These are phyloP conservation scores for Taurulus bubalis DNA, from an alignment of 2,113 vertebrate genomes.

Conservation along the genomic window DNA sequence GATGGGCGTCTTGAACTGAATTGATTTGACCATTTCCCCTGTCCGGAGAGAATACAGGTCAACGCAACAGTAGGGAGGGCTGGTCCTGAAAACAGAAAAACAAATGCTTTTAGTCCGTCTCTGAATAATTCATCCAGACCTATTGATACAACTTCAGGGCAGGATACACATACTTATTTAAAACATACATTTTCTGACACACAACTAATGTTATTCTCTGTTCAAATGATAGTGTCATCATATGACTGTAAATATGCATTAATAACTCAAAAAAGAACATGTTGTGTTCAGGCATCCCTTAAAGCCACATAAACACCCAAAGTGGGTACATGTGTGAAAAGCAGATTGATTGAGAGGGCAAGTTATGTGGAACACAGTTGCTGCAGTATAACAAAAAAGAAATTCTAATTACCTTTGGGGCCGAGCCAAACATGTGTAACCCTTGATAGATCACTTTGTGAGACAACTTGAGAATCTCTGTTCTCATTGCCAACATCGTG, in stretches of 20 bases:
- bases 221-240: not conserved
- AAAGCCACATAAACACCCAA: not conserved
- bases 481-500: not conserved
- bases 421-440: not conserved
- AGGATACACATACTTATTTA: not conserved
- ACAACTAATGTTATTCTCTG: not conserved
- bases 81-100: conserved; percentile 84
- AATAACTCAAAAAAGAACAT: not conserved
- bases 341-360: not conserved
- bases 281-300: not conserved
- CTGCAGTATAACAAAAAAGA: not conserved
- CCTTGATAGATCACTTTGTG: not conserved
- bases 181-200: not conserved
- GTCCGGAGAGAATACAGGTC: conserved; percentile 95
- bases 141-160: conserved; percentile 3
- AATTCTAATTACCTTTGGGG: not conserved
- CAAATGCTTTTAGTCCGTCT: not conserved
- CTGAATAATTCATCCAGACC: not conserved
- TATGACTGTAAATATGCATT: not conserved
- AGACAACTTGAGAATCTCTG: too few species aligned
- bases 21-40: conserved; percentile 98
- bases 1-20: conserved; percentile 99
- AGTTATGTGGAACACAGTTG: not conserved
- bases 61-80: conserved; percentile 94
- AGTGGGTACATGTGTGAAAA: not conserved